These are phyloP conservation scores for Bombus ignitus DNA, from an alignment of 1,140 invertebrate genomes.

Conservation along the genomic window DNA sequence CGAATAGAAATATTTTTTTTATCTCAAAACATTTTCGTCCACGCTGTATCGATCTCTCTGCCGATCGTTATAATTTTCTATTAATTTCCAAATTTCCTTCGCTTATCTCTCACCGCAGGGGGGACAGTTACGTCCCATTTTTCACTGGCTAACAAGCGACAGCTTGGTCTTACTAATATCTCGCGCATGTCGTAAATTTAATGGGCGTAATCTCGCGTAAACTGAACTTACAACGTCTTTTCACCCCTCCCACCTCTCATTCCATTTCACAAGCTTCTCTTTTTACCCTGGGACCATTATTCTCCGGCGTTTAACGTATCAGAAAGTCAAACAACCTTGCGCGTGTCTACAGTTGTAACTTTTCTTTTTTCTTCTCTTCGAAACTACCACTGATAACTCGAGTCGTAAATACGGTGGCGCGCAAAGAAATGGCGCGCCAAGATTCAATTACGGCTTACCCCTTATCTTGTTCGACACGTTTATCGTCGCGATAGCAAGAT, in stretches of 20 bases:
- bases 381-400: conserved; percentile 4
- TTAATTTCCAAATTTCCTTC: not conserved
- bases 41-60: too few species aligned
- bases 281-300: conserved; percentile 24
- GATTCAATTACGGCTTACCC: conserved; percentile 26
- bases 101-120: not conserved
- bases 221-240: conserved; percentile 11
- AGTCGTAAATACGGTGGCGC: not conserved
- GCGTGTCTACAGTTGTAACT: not conserved
- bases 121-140: conserved; percentile 15
- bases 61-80: too few species aligned
- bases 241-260: not conserved
- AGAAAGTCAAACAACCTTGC: not conserved
- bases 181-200: conserved; percentile 47
- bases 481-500: not conserved
- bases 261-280: not conserved
- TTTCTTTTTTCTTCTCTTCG: not conserved
- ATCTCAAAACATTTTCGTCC: accelerated
- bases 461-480: conserved; percentile 29
- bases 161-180: conserved; percentile 29
- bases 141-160: conserved; percentile 44
- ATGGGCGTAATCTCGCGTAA: conserved; percentile 21
- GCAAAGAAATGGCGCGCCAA: not conserved
- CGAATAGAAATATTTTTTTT: too few species aligned
- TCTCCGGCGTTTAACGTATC: conserved; percentile 25